Evolutionary conservation across 1,140 invertebrate genomes (phyloP), one percentile per base, ranked within the genome.

Genomic region (Orchestia grillus): DNA sequence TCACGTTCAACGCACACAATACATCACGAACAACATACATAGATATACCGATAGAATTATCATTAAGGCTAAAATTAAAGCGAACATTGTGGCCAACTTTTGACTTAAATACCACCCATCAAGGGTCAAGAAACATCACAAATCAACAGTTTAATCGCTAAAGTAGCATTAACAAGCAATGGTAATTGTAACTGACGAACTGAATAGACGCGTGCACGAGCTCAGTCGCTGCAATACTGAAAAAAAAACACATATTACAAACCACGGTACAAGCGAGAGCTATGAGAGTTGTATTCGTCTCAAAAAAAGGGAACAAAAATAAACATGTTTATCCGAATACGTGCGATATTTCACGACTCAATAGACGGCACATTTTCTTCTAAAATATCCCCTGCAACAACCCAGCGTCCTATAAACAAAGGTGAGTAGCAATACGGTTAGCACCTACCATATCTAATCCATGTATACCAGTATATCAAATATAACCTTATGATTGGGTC

Each of bases 1-100:
- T 77, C 28, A 77, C 62, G 15, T 77, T 15, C 11, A 15, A 77
- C 62, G 62, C 62, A 77, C 62, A 77, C 1, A 8, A 77, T 19
- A 77, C 62, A 36, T 36, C 62, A 53, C 47, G 19, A 23, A 77
- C 28, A 77, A 77, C 62, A 77, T 77, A 77, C 15, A 77, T 28
- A 77, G 28, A 53, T 19, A n/a, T n/a, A 8, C 6, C 47, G 19
- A 19, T 53, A 77, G 15, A 15, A 77, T 36, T 77, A 77, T 77
- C 28, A 77, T 77, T 77, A 77, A 77, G 62, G 62, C 62, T 77
- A 77, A 77, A 77, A 77, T 77, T 77, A 77, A 77, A 77, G 62
- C 62, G 28, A 77, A 77, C 62, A 23, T 36, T 77, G 62, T 77
- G 62, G 62, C 62, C 28, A 77, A 77, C 28, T 77, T 77, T 77